Evolutionary conservation across 2,888 invertebrate genomes (phyloP).

Genomic region (Drosophila merina): DNA sequence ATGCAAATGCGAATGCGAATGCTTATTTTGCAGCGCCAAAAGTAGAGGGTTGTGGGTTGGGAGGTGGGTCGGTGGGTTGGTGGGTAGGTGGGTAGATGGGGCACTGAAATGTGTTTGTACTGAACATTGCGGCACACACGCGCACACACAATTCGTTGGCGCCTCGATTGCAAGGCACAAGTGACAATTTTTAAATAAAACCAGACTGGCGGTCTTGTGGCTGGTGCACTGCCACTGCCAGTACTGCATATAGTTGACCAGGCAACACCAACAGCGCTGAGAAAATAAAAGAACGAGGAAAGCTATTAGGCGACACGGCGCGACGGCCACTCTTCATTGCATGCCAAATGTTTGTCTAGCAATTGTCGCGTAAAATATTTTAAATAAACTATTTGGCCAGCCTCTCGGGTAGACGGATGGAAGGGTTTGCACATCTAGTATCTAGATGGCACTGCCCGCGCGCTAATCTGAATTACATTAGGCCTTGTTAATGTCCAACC

Average conservation of each 20-base stretch:
- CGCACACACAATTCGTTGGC: conserved; percentile 65
- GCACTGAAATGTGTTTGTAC: conserved; percentile 12
- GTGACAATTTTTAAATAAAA: conserved; percentile 71
- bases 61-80: neutral
- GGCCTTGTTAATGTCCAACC: neutral
- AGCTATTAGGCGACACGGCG: conserved; percentile 39
- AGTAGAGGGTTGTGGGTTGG: conserved; percentile 56
- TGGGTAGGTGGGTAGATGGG: neutral
- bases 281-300: conserved; percentile 21
- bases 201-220: conserved; percentile 17
- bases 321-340: conserved; percentile 25
- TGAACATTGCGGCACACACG: conserved; percentile 41
- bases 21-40: conserved; percentile 55
- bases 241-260: conserved; percentile 12
- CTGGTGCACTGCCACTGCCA: conserved; percentile 24
- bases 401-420: neutral
- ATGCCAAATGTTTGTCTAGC: conserved; percentile 42
- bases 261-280: conserved; percentile 7
- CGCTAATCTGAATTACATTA: neutral
- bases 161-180: conserved; percentile 66
- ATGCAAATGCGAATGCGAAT: neutral
- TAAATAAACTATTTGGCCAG: conserved; percentile 9
- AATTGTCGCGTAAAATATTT: conserved; percentile 31
- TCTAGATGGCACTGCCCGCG: no score
- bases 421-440: neutral